Evolutionary conservation across 2,113 vertebrate species (phyloP).

Genomic region (Spea multiplicata): DNA sequence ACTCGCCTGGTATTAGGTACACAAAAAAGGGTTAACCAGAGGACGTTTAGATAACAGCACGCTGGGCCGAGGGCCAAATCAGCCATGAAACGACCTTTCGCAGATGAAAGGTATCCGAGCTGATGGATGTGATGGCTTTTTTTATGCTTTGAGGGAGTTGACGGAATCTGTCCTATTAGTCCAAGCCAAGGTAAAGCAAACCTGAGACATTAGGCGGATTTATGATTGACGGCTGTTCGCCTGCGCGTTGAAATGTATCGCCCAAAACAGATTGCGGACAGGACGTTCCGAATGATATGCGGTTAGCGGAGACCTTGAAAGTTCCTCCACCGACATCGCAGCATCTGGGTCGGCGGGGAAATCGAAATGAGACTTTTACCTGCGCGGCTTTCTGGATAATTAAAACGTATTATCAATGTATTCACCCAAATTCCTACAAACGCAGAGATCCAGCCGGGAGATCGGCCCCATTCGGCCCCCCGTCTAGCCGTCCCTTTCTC

Average conservation of each 20-base stretch:
- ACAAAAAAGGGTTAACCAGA: slow-evolving; percentile 3
- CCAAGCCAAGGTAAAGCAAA: background rate
- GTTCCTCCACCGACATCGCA: background rate
- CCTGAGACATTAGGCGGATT: background rate
- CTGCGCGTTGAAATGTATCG: background rate
- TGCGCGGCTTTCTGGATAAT: background rate
- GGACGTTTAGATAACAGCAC: background rate
- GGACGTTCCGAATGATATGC: background rate
- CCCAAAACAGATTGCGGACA: background rate
- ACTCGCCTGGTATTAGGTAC: no score
- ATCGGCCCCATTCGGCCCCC: no score
- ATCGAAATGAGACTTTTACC: background rate
- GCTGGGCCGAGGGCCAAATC: slow-evolving; percentile 32
- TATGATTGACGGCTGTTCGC: slow-evolving; percentile 7
- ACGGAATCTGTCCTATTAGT: slow-evolving; percentile 7
- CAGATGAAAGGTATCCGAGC: slow-evolving; percentile 4
- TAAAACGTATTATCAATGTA: no score
- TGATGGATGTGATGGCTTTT: slow-evolving; percentile 29
- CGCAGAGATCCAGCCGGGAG: no score
- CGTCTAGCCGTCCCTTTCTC: no score
- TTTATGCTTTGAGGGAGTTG: slow-evolving; percentile 22
- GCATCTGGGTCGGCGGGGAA: background rate
- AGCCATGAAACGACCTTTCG: slow-evolving; percentile 43
- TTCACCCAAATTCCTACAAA: no score
- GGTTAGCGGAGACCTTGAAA: background rate